Evolutionary conservation across 1,140 invertebrate species (phyloP).

Genomic region (Hetaerina americana): DNA sequence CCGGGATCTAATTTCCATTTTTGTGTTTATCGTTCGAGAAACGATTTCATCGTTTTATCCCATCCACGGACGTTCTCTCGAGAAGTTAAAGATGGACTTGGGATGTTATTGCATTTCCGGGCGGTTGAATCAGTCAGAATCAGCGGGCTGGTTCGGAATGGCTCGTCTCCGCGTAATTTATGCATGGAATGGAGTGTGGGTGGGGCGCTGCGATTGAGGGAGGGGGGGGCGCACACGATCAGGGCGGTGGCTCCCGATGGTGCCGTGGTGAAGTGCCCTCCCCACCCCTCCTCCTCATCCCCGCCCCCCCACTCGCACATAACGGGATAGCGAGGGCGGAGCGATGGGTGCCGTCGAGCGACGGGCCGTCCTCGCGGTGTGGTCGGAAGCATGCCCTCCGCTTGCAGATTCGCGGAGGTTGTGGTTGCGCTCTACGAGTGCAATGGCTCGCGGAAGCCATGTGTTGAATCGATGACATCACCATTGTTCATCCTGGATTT

Average conservation of each 20-base stretch:
- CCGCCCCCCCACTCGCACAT: neutral
- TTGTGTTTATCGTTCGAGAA: neutral
- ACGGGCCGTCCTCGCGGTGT: too few species aligned
- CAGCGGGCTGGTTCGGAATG: neutral
- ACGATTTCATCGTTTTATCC: neutral
- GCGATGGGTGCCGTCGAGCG: too few species aligned
- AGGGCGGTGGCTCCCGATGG: too few species aligned
- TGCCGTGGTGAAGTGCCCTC: too few species aligned
- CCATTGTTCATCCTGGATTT: too few species aligned
- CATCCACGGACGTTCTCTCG: neutral
- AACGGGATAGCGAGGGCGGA: neutral
- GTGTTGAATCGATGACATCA: too few species aligned
- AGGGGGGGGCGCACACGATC: neutral
- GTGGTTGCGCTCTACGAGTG: too few species aligned
- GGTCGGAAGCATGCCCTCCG: too few species aligned
- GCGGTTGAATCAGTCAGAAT: neutral
- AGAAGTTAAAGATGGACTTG: neutral
- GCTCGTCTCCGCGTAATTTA: neutral
- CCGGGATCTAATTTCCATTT: neutral
- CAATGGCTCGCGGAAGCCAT: too few species aligned
- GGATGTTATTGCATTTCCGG: neutral
- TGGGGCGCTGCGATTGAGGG: too few species aligned
- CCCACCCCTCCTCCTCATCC: neutral
- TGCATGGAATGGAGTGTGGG: neutral
- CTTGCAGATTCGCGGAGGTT: too few species aligned